Evolutionary conservation across 2,797 vertebrate species (phyloP), one percentile per base, ranked within the genome.

Genomic region (Rhyacichthys aspro): DNA sequence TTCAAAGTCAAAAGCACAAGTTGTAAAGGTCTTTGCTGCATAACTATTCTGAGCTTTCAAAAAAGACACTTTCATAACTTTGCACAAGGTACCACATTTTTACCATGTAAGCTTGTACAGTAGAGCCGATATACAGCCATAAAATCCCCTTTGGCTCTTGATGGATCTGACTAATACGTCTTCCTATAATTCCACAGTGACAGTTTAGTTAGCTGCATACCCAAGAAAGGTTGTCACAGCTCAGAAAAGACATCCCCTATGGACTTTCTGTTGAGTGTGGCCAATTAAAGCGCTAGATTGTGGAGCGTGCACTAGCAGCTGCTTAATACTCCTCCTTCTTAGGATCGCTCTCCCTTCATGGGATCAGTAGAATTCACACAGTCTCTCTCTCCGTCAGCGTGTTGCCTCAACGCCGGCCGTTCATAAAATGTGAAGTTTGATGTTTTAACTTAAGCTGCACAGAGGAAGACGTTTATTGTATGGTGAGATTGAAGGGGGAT

Each of bases 251-350:
- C 73, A 55, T 76, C 82, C 87, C 86, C 70, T 38, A 57, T 65
- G 70, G 82, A 82, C 58, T 82, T 72, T 77, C 72, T 61, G 59
- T 75, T 76, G 67, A 80, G 72, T 57, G 81, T 58, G 68, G 76
- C 81, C 87, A 87, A 85, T 90, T 90, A 87, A 65, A 89, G 55
- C 14, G 72, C 55, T 59, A 48, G 77, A 84, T 77, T 74, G 70
- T 75, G 56, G 52, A 72, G 72, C 57, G 54, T 14, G 15, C 32
- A 7, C 48, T 3, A 52, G 73, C 79, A 79, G 74, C 73, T 74
- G 75, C 71, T 83, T 81, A 83, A 74, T 78, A 74, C 66, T 46
- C 43, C 63, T 74, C 36, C 55, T 67, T 70, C 63, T 78, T 44
- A 56, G 55, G 9, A 38, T 64, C 10, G 39, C 46, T 78, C 79